phyloP scores from a whole-genome alignment of 2,113 vertebrate species.

The Neotragus pygmaeus region DNA sequence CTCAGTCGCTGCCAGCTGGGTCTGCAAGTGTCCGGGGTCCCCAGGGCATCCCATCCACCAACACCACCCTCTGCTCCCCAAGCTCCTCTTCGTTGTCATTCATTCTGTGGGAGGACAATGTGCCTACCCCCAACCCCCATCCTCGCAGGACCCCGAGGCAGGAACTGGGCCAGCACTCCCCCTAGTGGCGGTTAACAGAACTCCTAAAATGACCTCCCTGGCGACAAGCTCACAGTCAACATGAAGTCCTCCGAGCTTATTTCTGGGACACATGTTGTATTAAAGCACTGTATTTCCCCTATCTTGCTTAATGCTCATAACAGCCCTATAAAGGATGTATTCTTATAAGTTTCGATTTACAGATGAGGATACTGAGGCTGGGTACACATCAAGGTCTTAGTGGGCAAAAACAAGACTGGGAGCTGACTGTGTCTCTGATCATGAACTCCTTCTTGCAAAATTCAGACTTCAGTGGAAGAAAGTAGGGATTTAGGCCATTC shows the following conservation, averaged over 20 bases:
- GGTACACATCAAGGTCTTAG: background rate
- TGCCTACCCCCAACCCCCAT: background rate
- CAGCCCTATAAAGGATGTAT: background rate
- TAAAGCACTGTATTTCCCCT: too few species aligned
- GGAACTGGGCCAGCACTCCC: background rate
- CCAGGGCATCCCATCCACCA: background rate
- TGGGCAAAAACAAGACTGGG: background rate
- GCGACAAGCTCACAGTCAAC: background rate
- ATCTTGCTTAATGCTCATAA: background rate
- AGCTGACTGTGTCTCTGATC: background rate
- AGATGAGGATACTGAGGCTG: background rate
- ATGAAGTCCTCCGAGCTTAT: fast-evolving
- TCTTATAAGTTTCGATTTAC: background rate
- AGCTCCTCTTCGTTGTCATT: fast-evolving
- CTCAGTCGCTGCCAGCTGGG: background rate
- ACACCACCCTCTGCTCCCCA: background rate
- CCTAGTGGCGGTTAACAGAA: background rate
- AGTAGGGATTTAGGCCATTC: background rate
- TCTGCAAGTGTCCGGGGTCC: background rate
- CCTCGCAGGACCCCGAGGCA: background rate
- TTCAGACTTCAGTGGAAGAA: background rate
- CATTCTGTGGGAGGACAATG: fast-evolving
- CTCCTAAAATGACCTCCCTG: background rate
- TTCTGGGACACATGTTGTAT: fast-evolving
- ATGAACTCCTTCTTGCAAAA: background rate